A percentile compares a stretch with the other conserved stretches of the same genome.
phyloP scores from a whole-genome alignment of 2,797 vertebrate species.

The Phaenicophaeus curvirostris region DNA sequence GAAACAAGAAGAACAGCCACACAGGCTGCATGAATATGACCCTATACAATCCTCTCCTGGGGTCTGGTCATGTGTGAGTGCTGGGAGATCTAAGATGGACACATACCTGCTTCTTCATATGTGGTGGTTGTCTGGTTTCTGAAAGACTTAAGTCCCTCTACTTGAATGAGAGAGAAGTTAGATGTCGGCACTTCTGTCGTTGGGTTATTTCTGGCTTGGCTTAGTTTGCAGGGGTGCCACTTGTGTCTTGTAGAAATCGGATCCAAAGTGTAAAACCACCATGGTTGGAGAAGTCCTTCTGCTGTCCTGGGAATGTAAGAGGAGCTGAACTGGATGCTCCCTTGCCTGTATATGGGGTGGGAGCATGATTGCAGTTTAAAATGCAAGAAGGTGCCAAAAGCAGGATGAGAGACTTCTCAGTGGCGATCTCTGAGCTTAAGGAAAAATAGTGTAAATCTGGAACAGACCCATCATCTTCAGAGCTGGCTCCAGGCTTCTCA shows the following conservation, averaged over 20 bases:
- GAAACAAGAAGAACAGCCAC: background rate
- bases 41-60: accelerated
- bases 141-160: background rate
- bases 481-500: slow-evolving; percentile 32
- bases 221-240: background rate
- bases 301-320: background rate
- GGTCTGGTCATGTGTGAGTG: accelerated
- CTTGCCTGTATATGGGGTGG: background rate
- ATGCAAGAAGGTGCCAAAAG: slow-evolving; percentile 20
- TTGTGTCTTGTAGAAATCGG: background rate
- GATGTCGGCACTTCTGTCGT: background rate
- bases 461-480: background rate
- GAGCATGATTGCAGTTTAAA: background rate
- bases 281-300: background rate
- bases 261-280: background rate
- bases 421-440: background rate
- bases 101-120: background rate
- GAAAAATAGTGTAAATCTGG: slow-evolving; percentile 49
- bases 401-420: slow-evolving; percentile 9
- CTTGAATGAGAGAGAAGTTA: background rate
- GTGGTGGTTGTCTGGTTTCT: background rate
- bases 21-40: accelerated
- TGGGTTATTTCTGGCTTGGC: background rate
- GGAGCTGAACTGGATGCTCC: background rate
- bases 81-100: background rate